phyloP scores from a whole-genome alignment of 2,888 invertebrate genomes.

The Agrochola litura region DNA sequence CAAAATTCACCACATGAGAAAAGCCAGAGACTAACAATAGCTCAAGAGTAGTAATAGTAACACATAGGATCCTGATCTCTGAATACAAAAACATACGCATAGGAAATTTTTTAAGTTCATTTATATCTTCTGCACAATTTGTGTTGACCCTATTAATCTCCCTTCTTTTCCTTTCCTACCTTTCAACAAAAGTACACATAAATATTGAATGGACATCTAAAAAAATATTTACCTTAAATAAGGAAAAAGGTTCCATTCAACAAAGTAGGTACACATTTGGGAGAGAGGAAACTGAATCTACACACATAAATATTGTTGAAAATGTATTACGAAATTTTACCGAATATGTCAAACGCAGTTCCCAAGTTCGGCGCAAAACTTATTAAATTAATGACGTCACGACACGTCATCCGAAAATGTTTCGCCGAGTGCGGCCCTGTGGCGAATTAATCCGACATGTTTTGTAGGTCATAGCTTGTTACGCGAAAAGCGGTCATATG shows the following conservation, averaged over 20 bases:
- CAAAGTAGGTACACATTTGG: conserved; percentile 28
- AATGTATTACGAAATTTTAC: conserved; percentile 35
- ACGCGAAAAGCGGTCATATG: conserved; percentile 74
- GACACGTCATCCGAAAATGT: conserved; percentile 70
- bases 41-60: neutral
- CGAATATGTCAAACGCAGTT: conserved; percentile 52
- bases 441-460: conserved; percentile 81
- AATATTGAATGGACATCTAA: conserved; percentile 48
- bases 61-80: neutral
- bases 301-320: conserved; percentile 30
- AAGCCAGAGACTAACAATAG: neutral
- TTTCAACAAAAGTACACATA: conserved; percentile 18
- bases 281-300: conserved; percentile 11
- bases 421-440: conserved; percentile 77
- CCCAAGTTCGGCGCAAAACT: conserved; percentile 55
- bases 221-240: conserved; percentile 43
- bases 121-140: neutral
- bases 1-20: neutral
- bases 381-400: conserved; percentile 75
- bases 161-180: neutral
- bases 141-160: conserved; percentile 26
- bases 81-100: neutral
- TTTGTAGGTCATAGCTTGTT: conserved; percentile 81
- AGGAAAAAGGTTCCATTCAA: conserved; percentile 45
- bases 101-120: neutral